Evolutionary conservation across 2,888 invertebrate genomes (phyloP), one percentile per base, ranked within the genome.

Genomic region (Pseudococcus viburni): DNA sequence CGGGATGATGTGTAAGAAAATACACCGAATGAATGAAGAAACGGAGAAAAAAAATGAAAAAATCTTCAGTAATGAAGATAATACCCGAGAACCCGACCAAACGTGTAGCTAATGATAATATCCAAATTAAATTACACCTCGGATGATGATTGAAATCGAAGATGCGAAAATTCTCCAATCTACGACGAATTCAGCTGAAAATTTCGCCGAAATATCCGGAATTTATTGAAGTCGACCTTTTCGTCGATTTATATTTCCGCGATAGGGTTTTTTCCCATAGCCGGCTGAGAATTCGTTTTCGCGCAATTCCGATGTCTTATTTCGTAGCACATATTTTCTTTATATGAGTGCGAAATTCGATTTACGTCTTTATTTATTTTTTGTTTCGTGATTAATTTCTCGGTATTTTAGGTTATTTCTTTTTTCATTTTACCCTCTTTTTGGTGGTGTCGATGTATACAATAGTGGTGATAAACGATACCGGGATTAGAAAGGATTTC

Each of bases 341-440:
- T 80, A 22, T 46, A 80, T 19, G 42, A 39, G 80, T 46, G 33
- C 26, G 9, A 80, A 80, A 42, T 80, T 80, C 80, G 42, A 80
- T 80, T 80, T 80, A 7, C 42, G 42, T 80, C 80, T n/a, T 80
- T 42, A 19, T 17, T 80, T 80, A 26, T 19, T 80, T 42, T 80
- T 80, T 80, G 9, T 80, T n/a, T 59, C 59, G 59, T 9, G 68
- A 73, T 80, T 80, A 80, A 80, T 80, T 80, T 80, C 42, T 33
- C 33, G 42, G 15, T n/a, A 80, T 42, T 39, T 80, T 46, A 80
- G 7, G 39, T 39, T 80, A 46, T n/a, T 42, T 80, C 7, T 15
- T 80, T 19, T 17, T 46, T n/a, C n/a, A 3, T 42, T 73, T 73
- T 80, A 3, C 42, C 42, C 12, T 73, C 15, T 33, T 33, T 33